Base-by-base conservation (phyloP, 2,797 vertebrate genomes). In the Anguilla megastoma region DNA sequence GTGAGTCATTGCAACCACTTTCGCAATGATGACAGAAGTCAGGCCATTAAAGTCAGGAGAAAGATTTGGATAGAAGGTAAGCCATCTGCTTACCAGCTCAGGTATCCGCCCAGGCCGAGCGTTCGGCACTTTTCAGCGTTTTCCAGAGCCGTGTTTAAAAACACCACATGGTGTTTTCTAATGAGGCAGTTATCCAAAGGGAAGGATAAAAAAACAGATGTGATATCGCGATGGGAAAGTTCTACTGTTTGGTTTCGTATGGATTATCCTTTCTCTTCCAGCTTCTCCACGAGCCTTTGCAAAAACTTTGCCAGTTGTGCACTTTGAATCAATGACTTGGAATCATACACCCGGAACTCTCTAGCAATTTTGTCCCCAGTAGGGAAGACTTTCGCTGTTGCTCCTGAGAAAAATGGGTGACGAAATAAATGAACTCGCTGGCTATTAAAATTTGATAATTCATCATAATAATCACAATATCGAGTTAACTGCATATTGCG, bases 261-360 rank as follows among this genome's bases (percentile, higher is more conserved):
- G 6, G 41, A 63, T 33, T 74, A 87, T 54, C 52, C 30, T 30
- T 66, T 14, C 18, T 45, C 83, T 79, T 63, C 87, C 41, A 41
- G 56, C 58, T 56, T 48, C 5, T 52, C 83, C 14, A 16, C 76
- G 33, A 87, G 63, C 63, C n/a, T 69, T 69, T 27, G 4, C 24
- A 71, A 14, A 8, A 24, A 50, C 90, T 84, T 88, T 84, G 89
- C 16, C 16, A 18, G 36, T 79, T 79, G 14, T 5, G 30, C 33
- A 79, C 21, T 16, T 41, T 79, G 18, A 7, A 79, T 18, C 4
- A 21, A 33, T 45, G 14, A 24, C n/a, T 24, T n/a, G 18, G 45
- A 82, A 48, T 50, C 79, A 50, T 91, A 92, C 93, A 94, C 93
- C 94, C 94, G 94, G 94, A 93, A 94, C 94, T 95, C 93, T 92